Evolutionary conservation across 2,888 invertebrate genomes (phyloP).

Genomic region (Itoplectis maculator): DNA sequence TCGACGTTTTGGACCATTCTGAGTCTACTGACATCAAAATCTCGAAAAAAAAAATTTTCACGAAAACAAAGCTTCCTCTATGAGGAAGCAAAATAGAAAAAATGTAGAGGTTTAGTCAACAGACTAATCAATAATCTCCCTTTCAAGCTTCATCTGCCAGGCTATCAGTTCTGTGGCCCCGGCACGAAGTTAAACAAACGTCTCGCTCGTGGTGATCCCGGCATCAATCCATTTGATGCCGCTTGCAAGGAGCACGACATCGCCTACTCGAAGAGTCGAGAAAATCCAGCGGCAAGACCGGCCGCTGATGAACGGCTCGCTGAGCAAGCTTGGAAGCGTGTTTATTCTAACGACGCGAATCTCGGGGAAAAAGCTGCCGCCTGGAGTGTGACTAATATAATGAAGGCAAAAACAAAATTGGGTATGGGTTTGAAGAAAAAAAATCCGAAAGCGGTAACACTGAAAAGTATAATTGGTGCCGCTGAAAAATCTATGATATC

Average conservation of each 20-base stretch:
- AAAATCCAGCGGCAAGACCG: constrained; percentile 71
- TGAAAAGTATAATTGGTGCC: constrained; percentile 42
- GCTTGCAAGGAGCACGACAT: constrained; percentile 73
- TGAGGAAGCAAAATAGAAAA: neutral
- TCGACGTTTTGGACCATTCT: no score
- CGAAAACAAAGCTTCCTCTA: no score
- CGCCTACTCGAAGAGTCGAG: constrained; percentile 67
- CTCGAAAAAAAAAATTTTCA: no score
- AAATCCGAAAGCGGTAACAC: constrained; percentile 19
- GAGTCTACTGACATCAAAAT: no score
- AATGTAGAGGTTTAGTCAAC: constrained; percentile 59
- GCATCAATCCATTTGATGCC: constrained; percentile 72
- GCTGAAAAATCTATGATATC: constrained; percentile 56
- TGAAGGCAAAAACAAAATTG: constrained; percentile 77
- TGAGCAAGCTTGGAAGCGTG: constrained; percentile 76
- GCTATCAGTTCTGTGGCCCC: constrained; percentile 77
- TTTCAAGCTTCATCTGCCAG: constrained; percentile 68
- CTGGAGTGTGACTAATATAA: constrained; percentile 74
- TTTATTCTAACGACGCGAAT: constrained; percentile 74
- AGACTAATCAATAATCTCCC: constrained; percentile 66
- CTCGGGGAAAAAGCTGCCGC: constrained; percentile 77
- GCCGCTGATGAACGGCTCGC: constrained; percentile 78
- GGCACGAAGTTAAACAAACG: constrained; percentile 74
- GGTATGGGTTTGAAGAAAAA: constrained; percentile 22
- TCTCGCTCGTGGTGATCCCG: constrained; percentile 57